Base-by-base conservation (phyloP, 1,140 invertebrate genomes). In the Lutraria rhynchaena region DNA sequence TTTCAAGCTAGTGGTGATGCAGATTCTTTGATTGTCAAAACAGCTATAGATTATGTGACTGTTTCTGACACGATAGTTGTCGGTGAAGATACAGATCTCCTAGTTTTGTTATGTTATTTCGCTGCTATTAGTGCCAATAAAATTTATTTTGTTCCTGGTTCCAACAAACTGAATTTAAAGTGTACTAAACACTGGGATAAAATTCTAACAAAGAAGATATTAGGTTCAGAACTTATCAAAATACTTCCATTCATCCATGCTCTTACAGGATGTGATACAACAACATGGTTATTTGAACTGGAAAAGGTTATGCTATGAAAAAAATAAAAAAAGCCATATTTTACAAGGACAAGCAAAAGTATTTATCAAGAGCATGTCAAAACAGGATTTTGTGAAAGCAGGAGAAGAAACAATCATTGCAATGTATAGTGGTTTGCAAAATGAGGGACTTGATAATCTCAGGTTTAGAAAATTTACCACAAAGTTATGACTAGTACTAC, bases 251-350 rank as follows among this genome's bases (percentile, higher is more conserved):
- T 65, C 3, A 58, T 74, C 31, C 70, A 74, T 44, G 70, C 70
- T 13, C 33, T 74, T n/a, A 58, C 70, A n/a, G 70, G 70, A 5
- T 74, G 70, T 74, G 70, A 74, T 29, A 74, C 70, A 19, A 74
- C 70, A 0, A 58, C 70, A 13, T 15, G 35, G 37, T n/a, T 74
- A 15, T 74, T 55, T 74, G 70, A 55, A 19, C 57, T 74, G 1
- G 33, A 55, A 7, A 74, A 74, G n/a, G n/a, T n/a, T n/a, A n/a
- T n/a, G n/a, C n/a, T n/a, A n/a, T n/a, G n/a, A n/a, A n/a, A n/a
- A n/a, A n/a, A n/a, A n/a, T n/a, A n/a, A n/a, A n/a, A 41, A 15
- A 7, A 41, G 5, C 37, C 15, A 41, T 7, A 5, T 41, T 15
- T 15, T 41, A 15, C 15, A 7, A 7, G 5, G 5, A 15, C 37